Evolutionary conservation across 2,888 invertebrate genomes (phyloP), one percentile per base, ranked within the genome.

Genomic region (Agrochola lota): DNA sequence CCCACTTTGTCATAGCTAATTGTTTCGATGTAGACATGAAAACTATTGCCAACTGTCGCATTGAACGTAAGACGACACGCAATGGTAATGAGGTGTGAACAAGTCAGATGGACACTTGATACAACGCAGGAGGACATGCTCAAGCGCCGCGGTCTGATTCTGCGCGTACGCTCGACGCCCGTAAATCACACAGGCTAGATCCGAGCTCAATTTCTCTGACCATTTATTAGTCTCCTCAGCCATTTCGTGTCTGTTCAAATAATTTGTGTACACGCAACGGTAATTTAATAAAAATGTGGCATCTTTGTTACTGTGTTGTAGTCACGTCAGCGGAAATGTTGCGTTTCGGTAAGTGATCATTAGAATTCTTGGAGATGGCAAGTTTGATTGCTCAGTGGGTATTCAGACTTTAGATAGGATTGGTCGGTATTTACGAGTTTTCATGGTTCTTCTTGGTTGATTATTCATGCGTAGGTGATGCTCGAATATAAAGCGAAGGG

Each of bases 71-170:
- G 67, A 52, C n/a, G 17, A 67, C 78, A 81, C 73, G 74, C 78
- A 71, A 78, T 59, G 35, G 75, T 85, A 82, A 79, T 83, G 83
- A 87, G 78, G 81, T 83, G 83, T 85, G 81, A 88, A 82, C 85
- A 79, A 78, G 84, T 83, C 77, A 82, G 81, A 78, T 79, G 81
- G 86, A 87, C 86, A 88, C 71, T 78, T 84, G 87, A 88, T 88
- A 81, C 76, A 77, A 49, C 64, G 68, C 74, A 62, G 68, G 80
- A 85, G 86, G 86, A 84, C 85, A 75, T 71, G 81, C 80, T 73
- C 77, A 80, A 77, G 76, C 86, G 83, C 81, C 84, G 82, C 89
- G 89, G 83, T 89, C 88, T 89, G 85, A 87, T 89, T 90, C 69
- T 75, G 85, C 85, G 77, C 82, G 71, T 78, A 85, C 78, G 84